Evolutionary conservation across 2,888 invertebrate genomes (phyloP), one percentile per base, ranked within the genome.

Genomic region (Lithophane ornitopus): DNA sequence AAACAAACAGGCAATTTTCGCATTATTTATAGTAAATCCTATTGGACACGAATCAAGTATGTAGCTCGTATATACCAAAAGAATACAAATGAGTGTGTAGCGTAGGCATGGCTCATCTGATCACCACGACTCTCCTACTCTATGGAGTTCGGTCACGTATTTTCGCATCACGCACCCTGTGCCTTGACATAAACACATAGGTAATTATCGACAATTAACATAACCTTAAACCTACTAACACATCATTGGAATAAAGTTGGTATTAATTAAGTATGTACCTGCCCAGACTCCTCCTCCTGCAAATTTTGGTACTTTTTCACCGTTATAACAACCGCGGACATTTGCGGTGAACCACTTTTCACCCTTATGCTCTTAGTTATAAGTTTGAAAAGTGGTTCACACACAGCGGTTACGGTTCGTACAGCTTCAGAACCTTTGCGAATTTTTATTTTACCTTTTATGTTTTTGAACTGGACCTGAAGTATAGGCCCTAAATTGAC

Each of bases 31-130:
- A 11, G 26, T 62, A 7, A 28, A 62, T 26, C 22, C 34, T 62
- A 44, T 39, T 63, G 54, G 54, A 34, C 39, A 39, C 16, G 16
- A 46, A 34, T 41, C 76, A 61, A 61, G 28, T 12, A 12, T 34
- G 44, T 34, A 19, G 34, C 34, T 46, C 14, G 6, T n/a, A 12
- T 41, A 11, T 28, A 16, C 14, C 11, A 41, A 16, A 34, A 14
- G 39, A 66, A 76, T 67, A 58, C 39, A 77, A 67, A 76, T 77
- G 11, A 67, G 41, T 19, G n/a, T 19, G 14, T 65, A 75, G 14
- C 22, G 12, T 28, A 59, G n/a, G n/a, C 34, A 34, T 44, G 16
- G 41, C 28, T 34, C n/a, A 34, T 52, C 49, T 22, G 22, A n/a
- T 26, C 19, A 34, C 3, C 14, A 14, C 19, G 46, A 28, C 26